Percentiles rank a stretch among this genome's conserved stretches.
These are phyloP conservation scores for Lepidotrigona ventralis DNA, from an alignment of 1,140 invertebrate genomes.

Conservation along the genomic window DNA sequence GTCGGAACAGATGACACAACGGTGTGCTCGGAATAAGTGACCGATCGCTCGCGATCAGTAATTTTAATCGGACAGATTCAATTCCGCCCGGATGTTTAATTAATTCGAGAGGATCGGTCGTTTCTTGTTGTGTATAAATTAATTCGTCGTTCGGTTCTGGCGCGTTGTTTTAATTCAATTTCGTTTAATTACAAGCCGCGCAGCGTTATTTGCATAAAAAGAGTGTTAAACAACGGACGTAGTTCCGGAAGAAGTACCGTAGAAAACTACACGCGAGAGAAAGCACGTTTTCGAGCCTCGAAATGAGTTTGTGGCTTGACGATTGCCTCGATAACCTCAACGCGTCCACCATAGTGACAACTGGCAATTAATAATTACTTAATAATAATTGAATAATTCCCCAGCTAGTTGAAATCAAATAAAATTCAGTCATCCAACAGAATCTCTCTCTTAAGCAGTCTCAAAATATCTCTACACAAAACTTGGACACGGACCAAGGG, in stretches of 20 bases:
- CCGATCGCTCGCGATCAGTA: neutral
- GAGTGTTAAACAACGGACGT: neutral
- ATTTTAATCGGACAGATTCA: neutral
- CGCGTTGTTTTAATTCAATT: constrained; percentile 19
- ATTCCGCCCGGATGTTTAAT: constrained; percentile 10
- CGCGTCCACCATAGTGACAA: neutral
- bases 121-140: constrained; percentile 18
- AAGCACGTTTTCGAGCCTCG: neutral
- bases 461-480: neutral
- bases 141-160: neutral
- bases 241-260: neutral
- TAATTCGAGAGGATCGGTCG: neutral
- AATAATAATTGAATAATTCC: too few relatives aligned
- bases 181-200: neutral
- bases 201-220: neutral
- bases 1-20: neutral
- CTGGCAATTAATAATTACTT: neutral
- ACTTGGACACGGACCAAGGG: neutral
- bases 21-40: neutral
- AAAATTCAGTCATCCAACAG: too few relatives aligned
- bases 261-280: neutral
- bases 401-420: neutral
- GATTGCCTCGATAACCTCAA: neutral
- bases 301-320: neutral
- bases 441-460: neutral